Evolutionary conservation across 2,888 invertebrate genomes (phyloP).

Genomic region (Sphaerophoria rueppellii): DNA sequence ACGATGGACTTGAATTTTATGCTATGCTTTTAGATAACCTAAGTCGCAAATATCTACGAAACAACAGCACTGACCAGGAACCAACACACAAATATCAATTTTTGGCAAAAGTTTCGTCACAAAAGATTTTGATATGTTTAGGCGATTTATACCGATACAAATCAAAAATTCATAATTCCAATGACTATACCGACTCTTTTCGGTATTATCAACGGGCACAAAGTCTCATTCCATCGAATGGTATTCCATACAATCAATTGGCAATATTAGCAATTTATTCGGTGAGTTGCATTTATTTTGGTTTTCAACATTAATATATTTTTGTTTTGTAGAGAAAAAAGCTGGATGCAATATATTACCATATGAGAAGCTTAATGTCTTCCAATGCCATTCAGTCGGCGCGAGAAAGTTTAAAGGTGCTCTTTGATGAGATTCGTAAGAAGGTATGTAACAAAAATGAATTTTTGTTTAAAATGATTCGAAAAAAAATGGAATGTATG

Average conservation of each 20-base stretch:
- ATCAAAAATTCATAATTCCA: conserved; percentile 84
- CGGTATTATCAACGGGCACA: conserved; percentile 97
- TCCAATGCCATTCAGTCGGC: conserved; percentile 96
- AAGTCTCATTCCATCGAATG: conserved; percentile 96
- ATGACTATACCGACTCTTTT: conserved; percentile 83
- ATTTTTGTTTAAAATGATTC: background rate
- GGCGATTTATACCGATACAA: conserved; percentile 97
- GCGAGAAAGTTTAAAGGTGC: conserved; percentile 91
- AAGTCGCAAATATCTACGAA: conserved; percentile 87
- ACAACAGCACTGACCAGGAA: conserved; percentile 77
- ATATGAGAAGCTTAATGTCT: conserved; percentile 96
- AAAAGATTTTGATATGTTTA: conserved; percentile 93
- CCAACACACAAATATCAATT: conserved; percentile 85
- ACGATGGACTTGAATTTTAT: conserved; percentile 91
- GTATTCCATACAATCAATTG: conserved; percentile 96
- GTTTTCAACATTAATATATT: background rate
- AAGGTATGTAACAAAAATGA: conserved; percentile 79
- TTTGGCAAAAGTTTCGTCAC: conserved; percentile 91
- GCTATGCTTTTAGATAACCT: conserved; percentile 88
- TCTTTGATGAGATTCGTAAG: conserved; percentile 96
- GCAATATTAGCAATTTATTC: conserved; percentile 91
- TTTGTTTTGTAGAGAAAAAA: conserved; percentile 88
- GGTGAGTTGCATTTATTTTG: conserved; percentile 74
- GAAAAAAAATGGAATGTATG: background rate
- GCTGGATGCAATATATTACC: conserved; percentile 98